A percentile compares a stretch with the other conserved stretches of the same genome.
Conservation (phyloP, 2,113 vertebrate species). For the Tenrec ecaudatus region DNA sequence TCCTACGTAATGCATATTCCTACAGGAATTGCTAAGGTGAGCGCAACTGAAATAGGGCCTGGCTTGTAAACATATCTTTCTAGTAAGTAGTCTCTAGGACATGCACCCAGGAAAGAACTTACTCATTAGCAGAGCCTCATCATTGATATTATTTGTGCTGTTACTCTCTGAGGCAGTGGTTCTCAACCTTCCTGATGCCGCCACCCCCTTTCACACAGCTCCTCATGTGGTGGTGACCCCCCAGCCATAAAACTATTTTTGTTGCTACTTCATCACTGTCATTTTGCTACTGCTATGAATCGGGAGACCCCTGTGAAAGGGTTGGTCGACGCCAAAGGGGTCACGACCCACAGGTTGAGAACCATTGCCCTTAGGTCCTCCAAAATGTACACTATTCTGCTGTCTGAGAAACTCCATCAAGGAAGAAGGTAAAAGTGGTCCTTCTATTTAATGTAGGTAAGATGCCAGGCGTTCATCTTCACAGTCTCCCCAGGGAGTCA, state of each 20-base stretch:
- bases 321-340: no score
- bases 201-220: no score
- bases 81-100: background rate
- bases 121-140: background rate
- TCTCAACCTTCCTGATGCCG: no score
- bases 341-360: no score
- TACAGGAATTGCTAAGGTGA: background rate
- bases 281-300: no score
- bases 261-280: no score
- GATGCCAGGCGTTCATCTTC: no score
- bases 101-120: background rate
- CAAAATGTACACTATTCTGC: background rate
- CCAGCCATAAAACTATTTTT: no score
- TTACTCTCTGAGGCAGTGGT: constrained; percentile 16
- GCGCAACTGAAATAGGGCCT: background rate
- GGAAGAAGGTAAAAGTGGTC: background rate
- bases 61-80: background rate
- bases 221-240: no score
- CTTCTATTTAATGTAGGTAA: background rate
- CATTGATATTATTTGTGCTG: background rate
- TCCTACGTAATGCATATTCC: background rate
- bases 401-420: background rate
- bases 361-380: no score
- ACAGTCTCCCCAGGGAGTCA: background rate
- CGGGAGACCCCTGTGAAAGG: no score